These are phyloP conservation scores for Drosophila kanapiae DNA, from an alignment of 1,140 invertebrate species.

Conservation along the genomic window DNA sequence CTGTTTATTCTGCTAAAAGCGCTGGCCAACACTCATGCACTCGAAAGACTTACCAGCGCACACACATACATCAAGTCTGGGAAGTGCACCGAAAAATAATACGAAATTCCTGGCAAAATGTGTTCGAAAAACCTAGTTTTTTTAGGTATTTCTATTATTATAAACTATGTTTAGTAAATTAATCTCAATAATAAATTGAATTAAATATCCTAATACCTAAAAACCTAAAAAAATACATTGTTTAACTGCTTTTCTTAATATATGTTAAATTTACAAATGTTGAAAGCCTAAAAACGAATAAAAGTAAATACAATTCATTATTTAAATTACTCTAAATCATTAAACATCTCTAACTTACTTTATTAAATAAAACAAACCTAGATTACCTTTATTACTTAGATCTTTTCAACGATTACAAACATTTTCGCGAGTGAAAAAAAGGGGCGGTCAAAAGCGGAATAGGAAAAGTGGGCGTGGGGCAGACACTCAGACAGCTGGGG, in stretches of 20 bases:
- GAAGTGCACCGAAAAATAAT: conserved; percentile 17
- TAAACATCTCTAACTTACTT: too few species aligned
- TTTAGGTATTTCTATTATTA: neutral
- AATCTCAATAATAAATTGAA: neutral
- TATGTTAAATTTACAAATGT: neutral
- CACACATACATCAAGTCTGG: conserved; percentile 29
- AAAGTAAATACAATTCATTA: neutral
- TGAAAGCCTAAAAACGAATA: too few species aligned
- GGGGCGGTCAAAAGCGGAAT: neutral
- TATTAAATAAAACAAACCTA: neutral
- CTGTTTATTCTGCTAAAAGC: conserved; percentile 83
- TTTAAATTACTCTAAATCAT: too few species aligned
- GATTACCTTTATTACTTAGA: too few species aligned
- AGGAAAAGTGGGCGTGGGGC: conserved; percentile 17
- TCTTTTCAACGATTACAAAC: too few species aligned
- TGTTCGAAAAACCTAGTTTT: too few species aligned
- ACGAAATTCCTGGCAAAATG: fast-evolving
- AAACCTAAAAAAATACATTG: neutral
- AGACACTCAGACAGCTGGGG: conserved; percentile 45
- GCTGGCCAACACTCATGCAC: conserved; percentile 81
- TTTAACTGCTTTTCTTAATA: neutral
- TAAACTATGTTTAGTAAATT: neutral
- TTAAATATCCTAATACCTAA: neutral
- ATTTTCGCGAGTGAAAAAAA: conserved; percentile 12
- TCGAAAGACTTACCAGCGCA: conserved; percentile 51